Conservation (phyloP, 2,888 invertebrate species). For the Acrobasis repandana region DNA sequence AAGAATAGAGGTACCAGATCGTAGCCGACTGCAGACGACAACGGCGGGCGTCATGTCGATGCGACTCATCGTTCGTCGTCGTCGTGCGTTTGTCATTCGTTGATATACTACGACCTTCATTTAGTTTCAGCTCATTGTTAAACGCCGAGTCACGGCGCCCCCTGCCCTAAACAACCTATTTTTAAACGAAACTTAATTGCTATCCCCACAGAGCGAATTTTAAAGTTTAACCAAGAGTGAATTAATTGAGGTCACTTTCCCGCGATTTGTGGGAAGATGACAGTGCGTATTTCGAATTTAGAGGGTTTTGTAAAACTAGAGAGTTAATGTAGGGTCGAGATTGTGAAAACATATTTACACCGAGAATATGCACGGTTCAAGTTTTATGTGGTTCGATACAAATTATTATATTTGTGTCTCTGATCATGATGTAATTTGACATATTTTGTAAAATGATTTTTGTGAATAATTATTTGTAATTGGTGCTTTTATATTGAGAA, state of each 20-base stretch:
- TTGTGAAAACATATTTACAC: too few species aligned
- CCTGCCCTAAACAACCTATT: constrained; percentile 17
- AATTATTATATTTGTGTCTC: too few species aligned
- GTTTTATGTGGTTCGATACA: too few species aligned
- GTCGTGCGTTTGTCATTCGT: neutral
- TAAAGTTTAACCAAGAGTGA: constrained; percentile 18
- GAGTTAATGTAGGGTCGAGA: neutral
- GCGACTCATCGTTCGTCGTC: too few species aligned
- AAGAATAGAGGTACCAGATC: too few species aligned
- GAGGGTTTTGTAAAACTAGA: neutral
- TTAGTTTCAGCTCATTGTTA: neutral
- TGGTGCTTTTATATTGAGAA: too few species aligned
- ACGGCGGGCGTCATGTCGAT: too few species aligned
- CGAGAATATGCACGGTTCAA: too few species aligned
- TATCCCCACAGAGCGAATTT: constrained; percentile 12
- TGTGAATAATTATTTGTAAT: too few species aligned
- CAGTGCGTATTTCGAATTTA: neutral
- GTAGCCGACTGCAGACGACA: too few species aligned
- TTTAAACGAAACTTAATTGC: constrained; percentile 19
- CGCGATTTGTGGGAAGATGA: constrained; percentile 13
- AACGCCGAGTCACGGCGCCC: constrained; percentile 6
- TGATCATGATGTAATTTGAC: too few species aligned
- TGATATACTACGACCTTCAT: neutral
- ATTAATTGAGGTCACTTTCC: constrained; percentile 20
- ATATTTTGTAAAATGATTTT: too few species aligned